Evolutionary conservation across 1,140 invertebrate species (phyloP), one percentile per base, ranked within the genome.

Genomic region (Trichonephila inaurata): DNA sequence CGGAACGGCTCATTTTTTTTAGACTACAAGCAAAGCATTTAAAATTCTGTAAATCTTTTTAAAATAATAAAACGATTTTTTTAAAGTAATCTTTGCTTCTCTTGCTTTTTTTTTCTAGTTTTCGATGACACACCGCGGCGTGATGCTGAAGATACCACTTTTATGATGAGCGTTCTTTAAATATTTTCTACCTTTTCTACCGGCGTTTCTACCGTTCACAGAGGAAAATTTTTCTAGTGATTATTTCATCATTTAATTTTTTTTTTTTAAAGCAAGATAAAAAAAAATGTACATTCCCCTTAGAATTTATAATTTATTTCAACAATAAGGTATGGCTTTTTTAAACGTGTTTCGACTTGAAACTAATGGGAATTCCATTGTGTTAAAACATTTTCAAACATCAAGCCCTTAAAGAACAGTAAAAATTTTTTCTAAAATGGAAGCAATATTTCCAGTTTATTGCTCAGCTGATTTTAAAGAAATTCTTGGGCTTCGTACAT

Each of bases 281-380:
- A 24, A 77, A 77, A 77, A 77, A 77, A 40, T 40, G 18, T 62
- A 2, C 6, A 18, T 40, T 0, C 5, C 6, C 4, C 69, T 77
- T 21, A 62, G 33, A 77, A 77, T 77, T 77, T 77, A 77, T 40
- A 77, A 40, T 77, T 77, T 77, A 28, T 77, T 77, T 77, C 69
- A 33, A 33, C 24, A 33, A 77, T 28, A 28, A 77, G 24, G 69
- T 28, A 33, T 72, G 69, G 69, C 14, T 72, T 72, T 72, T 72
- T 72, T 24, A 72, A 72, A 77, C 28, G 19, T 77, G 69, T 18
- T 77, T 77, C 69, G 12, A 77, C 24, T 28, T 33, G 69, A 77
- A 28, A 77, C 69, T 77, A 77, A 77, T 77, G 69, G 69, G 33
- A 77, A 77, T 77, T 77, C 69, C 69, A 77, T 77, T 77, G 69